These are phyloP conservation scores for Athripsodes cinereus DNA, from an alignment of 2,888 invertebrate genomes.

Conservation along the genomic window DNA sequence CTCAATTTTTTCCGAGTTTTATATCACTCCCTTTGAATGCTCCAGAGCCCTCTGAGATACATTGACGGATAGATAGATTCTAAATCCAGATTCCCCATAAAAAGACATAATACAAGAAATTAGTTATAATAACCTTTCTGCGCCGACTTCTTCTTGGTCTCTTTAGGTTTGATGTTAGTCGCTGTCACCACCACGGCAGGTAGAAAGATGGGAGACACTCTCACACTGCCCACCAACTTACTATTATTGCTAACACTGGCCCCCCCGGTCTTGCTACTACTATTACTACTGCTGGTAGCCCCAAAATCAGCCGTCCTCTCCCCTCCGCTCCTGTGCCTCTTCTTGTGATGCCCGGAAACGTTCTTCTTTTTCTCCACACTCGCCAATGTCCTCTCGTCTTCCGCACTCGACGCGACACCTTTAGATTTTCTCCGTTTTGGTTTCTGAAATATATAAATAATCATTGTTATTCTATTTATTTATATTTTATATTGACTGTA, in stretches of 20 bases:
- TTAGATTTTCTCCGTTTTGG: conserved; percentile 12
- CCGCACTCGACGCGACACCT: not conserved
- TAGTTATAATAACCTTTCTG: too few relatives aligned
- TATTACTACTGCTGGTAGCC: too few relatives aligned
- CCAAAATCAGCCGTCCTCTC: too few relatives aligned
- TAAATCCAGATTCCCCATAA: too few relatives aligned
- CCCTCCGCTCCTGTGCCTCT: not conserved
- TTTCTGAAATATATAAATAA: conserved; percentile 7
- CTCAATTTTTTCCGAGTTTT: too few relatives aligned
- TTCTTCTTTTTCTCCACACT: not conserved
- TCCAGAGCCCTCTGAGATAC: too few relatives aligned
- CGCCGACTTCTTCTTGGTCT: not conserved
- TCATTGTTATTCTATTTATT: not conserved
- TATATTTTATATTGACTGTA: too few relatives aligned
- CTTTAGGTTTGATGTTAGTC: not conserved
- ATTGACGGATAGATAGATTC: too few relatives aligned
- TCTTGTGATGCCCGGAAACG: not conserved
- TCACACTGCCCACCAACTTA: not conserved
- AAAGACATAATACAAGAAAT: too few relatives aligned
- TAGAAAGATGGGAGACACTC: not conserved
- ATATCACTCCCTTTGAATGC: too few relatives aligned
- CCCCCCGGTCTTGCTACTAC: too few relatives aligned
- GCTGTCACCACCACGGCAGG: not conserved
- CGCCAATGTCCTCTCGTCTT: conserved; percentile 1
- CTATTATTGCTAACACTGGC: too few relatives aligned